Evolutionary conservation across 2,113 vertebrate species (phyloP).

Genomic region (Labrus mixtus): DNA sequence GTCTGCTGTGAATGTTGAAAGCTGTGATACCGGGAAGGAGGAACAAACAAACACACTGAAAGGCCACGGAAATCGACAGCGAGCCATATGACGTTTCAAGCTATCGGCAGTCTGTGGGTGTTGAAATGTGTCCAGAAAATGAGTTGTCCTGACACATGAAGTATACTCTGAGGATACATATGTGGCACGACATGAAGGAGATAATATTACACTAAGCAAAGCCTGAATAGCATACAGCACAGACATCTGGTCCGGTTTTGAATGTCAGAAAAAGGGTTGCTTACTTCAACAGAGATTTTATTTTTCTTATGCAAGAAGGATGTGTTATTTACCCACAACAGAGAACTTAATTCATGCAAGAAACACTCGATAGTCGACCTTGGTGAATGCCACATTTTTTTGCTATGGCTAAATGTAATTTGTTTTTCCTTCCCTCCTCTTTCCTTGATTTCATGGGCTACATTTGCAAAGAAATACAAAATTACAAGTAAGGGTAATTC

Average conservation of each 20-base stretch:
- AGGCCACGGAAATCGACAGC: neutral
- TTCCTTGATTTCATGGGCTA: constrained; percentile 41
- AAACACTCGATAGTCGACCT: neutral
- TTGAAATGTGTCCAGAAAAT: neutral
- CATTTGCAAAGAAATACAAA: constrained; percentile 64
- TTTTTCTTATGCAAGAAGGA: neutral
- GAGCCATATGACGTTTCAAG: neutral
- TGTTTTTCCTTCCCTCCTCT: constrained; percentile 29
- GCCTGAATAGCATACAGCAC: neutral
- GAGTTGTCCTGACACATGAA: neutral
- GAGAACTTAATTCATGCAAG: neutral
- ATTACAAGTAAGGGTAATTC: constrained; percentile 68
- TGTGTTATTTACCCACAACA: neutral
- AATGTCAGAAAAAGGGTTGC: neutral
- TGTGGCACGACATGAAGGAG: neutral
- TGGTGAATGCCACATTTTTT: constrained; percentile 2
- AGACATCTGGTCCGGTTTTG: neutral
- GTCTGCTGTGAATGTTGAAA: constrained; percentile 1
- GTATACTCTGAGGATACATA: neutral
- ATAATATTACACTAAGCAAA: neutral
- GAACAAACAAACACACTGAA: neutral
- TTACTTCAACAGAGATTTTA: neutral
- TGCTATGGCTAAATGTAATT: constrained; percentile 39
- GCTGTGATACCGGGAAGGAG: neutral
- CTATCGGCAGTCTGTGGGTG: neutral